Percentiles rank a stretch among this genome's conserved stretches.
These are phyloP conservation scores for Phrynocephalus versicolor DNA, from an alignment of 2,113 vertebrate genomes.

Conservation along the genomic window DNA sequence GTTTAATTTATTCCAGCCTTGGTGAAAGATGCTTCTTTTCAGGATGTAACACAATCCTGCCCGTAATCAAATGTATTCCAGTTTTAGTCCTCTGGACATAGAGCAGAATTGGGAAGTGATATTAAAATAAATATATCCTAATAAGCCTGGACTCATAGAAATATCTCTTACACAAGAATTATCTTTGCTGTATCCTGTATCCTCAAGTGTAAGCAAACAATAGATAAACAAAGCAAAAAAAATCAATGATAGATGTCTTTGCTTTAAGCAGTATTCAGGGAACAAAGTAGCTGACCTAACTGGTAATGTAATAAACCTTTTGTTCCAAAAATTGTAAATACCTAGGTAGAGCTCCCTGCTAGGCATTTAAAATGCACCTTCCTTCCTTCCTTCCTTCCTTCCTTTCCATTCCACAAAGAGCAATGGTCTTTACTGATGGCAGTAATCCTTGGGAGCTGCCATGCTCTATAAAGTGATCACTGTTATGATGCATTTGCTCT, in stretches of 20 bases:
- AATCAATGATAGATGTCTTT: conserved; percentile 5
- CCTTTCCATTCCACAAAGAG: background rate
- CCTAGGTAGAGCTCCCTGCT: background rate
- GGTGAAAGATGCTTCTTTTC: background rate
- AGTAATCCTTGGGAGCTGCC: conserved; percentile 1
- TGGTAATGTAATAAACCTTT: background rate
- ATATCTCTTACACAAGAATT: background rate
- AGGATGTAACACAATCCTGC: background rate
- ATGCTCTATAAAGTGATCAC: conserved; percentile 26
- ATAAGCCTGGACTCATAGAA: background rate
- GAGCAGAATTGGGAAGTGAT: background rate
- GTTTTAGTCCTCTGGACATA: background rate
- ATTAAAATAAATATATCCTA: background rate
- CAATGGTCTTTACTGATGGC: conserved; percentile 9
- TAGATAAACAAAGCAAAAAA: conserved; percentile 18
- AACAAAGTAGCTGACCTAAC: conserved; percentile 1
- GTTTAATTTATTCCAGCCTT: background rate
- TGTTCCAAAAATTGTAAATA: background rate
- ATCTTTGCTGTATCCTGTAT: background rate
- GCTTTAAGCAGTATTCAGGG: background rate
- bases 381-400: background rate
- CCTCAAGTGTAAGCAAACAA: background rate
- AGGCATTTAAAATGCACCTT: background rate
- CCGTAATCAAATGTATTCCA: background rate
- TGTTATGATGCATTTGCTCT: conserved; percentile 6